phyloP scores from a whole-genome alignment of 30 jellyfish, hydroid and myxozoan species.

The Aurelia sp. region DNA sequence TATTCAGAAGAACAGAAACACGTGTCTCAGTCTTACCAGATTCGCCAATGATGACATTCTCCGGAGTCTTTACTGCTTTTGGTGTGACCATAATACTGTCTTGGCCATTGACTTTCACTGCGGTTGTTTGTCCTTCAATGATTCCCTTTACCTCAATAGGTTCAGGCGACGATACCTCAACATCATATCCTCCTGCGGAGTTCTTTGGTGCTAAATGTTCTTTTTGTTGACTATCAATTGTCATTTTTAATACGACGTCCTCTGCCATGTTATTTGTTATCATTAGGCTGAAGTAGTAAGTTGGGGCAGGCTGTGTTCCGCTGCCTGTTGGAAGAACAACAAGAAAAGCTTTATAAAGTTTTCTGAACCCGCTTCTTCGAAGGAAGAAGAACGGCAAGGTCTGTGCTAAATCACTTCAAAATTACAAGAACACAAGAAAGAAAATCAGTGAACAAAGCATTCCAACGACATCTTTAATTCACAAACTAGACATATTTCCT shows the following conservation, averaged over 20 bases:
- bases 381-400: too few relatives aligned
- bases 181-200: constrained; percentile 23
- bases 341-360: too few relatives aligned
- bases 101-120: constrained; percentile 49
- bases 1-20: too few relatives aligned
- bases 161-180: constrained; percentile 30
- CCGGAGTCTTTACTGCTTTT: constrained; percentile 8
- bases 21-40: too few relatives aligned
- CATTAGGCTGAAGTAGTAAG: not conserved
- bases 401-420: too few relatives aligned
- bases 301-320: constrained; percentile 37
- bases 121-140: constrained; percentile 42
- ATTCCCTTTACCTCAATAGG: constrained; percentile 47
- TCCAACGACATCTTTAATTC: too few relatives aligned
- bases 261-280: not conserved
- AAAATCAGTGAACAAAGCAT: too few relatives aligned
- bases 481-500: too few relatives aligned
- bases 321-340: not conserved
- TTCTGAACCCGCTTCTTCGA: too few relatives aligned
- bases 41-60: too few relatives aligned
- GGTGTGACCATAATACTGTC: constrained; percentile 50
- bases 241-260: not conserved
- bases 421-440: too few relatives aligned
- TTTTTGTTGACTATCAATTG: constrained; percentile 8
- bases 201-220: constrained; percentile 16